Conservation (phyloP, 2,888 invertebrate genomes). For the Metallyticus violacea region DNA sequence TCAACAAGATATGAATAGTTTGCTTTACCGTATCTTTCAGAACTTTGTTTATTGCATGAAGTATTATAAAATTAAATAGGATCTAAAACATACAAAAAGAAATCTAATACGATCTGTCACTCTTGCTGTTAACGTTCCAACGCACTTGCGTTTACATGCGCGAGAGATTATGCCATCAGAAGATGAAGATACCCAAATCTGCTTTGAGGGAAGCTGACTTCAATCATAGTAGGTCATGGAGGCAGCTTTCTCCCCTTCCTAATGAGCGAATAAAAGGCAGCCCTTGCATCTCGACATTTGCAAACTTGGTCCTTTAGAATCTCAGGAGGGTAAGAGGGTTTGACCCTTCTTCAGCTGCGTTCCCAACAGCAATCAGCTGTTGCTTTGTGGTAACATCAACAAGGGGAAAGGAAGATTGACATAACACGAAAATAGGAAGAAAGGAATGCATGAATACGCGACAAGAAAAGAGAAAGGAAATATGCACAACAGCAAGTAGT, state of each 20-base stretch:
- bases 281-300: background rate
- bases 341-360: background rate
- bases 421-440: background rate
- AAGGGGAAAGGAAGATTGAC: background rate
- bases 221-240: background rate
- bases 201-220: background rate
- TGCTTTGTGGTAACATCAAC: background rate
- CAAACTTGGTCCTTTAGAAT: background rate
- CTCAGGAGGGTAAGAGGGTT: background rate
- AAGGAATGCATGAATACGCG: too few relatives aligned
- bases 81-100: too few relatives aligned
- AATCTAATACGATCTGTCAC: too few relatives aligned
- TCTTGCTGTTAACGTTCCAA: background rate
- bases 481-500: background rate
- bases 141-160: background rate
- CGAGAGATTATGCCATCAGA: background rate
- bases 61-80: too few relatives aligned
- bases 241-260: background rate
- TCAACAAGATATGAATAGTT: too few relatives aligned
- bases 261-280: background rate
- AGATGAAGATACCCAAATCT: background rate
- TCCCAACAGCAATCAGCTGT: background rate
- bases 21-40: too few relatives aligned
- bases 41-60: too few relatives aligned
- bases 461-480: background rate